Conservation (phyloP, 1,140 invertebrate genomes). For the Tribolium castaneum region DNA sequence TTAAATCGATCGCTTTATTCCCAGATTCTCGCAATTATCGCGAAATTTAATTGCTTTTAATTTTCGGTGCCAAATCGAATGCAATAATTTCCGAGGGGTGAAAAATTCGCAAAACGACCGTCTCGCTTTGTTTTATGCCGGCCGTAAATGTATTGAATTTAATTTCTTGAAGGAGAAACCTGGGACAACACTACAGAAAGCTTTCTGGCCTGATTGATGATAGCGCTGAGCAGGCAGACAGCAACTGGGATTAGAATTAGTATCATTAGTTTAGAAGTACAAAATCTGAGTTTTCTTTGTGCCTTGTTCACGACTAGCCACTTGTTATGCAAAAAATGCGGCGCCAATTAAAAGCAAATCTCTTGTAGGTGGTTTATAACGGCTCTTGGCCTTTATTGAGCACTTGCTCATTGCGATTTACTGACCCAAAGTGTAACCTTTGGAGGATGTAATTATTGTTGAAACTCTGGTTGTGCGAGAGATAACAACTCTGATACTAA, state of each 20-base stretch:
- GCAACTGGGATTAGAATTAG: constrained; percentile 35
- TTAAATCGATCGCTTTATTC: neutral
- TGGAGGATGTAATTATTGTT: neutral
- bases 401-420: neutral
- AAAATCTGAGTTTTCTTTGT: constrained; percentile 36
- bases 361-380: neutral
- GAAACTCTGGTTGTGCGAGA: neutral
- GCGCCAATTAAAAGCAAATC: neutral
- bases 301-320: neutral
- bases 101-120: neutral
- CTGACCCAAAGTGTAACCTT: neutral
- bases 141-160: constrained; percentile 24
- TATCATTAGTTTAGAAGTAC: constrained; percentile 36
- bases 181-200: constrained; percentile 31
- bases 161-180: constrained; percentile 32
- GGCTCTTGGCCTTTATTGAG: neutral
- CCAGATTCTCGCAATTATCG: neutral
- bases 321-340: neutral
- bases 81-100: neutral
- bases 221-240: constrained; percentile 28
- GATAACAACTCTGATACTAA: neutral
- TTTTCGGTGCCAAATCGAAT: neutral
- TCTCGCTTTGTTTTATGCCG: constrained; percentile 17
- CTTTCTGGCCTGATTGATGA: constrained; percentile 28
- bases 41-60: constrained; percentile 1